Conservation (phyloP, 2,113 vertebrate species). For the Phyllostomus hastatus region DNA sequence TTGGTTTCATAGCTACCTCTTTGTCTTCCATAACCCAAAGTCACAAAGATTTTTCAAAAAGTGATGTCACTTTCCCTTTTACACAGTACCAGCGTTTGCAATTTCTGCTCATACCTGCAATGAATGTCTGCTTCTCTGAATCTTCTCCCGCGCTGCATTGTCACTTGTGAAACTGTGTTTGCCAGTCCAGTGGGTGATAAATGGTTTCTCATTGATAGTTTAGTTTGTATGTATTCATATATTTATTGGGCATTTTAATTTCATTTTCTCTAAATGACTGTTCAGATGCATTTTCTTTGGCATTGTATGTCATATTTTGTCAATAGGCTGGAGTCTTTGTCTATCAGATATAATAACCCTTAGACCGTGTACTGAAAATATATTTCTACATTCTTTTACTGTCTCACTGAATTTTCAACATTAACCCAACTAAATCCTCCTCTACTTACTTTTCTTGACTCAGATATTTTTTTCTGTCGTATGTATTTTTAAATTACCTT, state of each 20-base stretch:
- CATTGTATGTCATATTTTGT: neutral
- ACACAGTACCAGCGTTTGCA: neutral
- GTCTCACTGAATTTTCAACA: neutral
- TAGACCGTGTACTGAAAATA: neutral
- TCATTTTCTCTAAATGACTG: neutral
- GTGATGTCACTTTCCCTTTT: too few species aligned
- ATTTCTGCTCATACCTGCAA: neutral
- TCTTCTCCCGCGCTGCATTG: neutral
- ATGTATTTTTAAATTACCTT: neutral
- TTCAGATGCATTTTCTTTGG: neutral
- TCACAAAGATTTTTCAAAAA: too few species aligned
- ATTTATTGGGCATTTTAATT: neutral
- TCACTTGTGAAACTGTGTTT: neutral
- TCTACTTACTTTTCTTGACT: too few species aligned
- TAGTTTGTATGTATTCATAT: neutral
- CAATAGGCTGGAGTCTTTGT: neutral
- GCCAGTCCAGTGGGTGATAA: neutral
- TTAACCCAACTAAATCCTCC: neutral
- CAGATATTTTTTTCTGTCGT: neutral
- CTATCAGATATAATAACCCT: neutral
- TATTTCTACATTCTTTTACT: neutral
- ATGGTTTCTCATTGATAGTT: neutral
- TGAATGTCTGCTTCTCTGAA: neutral
- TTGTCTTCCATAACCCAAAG: neutral
- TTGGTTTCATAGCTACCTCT: too few species aligned